Evolutionary conservation across 2,113 vertebrate genomes (phyloP).

Genomic region (Notothenia coriiceps): DNA sequence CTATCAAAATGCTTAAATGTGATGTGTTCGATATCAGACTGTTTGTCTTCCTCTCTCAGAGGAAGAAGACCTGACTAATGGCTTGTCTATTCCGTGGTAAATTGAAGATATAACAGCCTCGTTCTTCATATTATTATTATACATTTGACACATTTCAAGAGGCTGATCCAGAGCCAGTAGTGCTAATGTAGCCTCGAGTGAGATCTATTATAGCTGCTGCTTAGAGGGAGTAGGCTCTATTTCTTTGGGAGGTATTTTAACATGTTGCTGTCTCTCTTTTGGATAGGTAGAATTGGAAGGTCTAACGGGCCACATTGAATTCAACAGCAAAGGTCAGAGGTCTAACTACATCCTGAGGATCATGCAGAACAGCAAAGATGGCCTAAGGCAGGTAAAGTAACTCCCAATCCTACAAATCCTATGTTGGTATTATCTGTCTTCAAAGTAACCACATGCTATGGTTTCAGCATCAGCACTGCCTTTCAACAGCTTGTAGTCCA

Average conservation of each 20-base stretch:
- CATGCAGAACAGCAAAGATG: constrained; percentile 91
- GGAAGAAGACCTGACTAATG: constrained; percentile 39
- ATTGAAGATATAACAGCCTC: constrained; percentile 27
- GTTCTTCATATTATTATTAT: constrained; percentile 37
- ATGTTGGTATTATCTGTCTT: neutral
- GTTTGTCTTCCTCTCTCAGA: constrained; percentile 40
- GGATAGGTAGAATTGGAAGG: constrained; percentile 99
- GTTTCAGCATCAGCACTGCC: neutral
- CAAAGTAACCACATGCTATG: neutral
- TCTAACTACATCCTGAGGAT: constrained; percentile 97
- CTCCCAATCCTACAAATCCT: constrained; percentile 18
- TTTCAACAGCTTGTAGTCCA: neutral
- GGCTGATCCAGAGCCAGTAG: constrained; percentile 3
- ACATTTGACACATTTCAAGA: constrained; percentile 38
- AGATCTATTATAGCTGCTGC: neutral
- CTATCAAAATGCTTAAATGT: constrained; percentile 44
- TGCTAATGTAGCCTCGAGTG: constrained; percentile 21
- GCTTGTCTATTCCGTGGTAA: constrained; percentile 18
- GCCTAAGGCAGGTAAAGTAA: constrained; percentile 93
- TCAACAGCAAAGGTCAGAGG: constrained; percentile 99
- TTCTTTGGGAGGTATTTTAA: constrained; percentile 29
- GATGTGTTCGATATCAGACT: constrained; percentile 41
- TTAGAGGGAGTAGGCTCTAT: neutral
- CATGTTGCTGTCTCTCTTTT: constrained; percentile 83
- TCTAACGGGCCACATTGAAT: constrained; percentile 99